Base-by-base conservation (phyloP, 2,797 vertebrate species). In the Danionella dracula region DNA sequence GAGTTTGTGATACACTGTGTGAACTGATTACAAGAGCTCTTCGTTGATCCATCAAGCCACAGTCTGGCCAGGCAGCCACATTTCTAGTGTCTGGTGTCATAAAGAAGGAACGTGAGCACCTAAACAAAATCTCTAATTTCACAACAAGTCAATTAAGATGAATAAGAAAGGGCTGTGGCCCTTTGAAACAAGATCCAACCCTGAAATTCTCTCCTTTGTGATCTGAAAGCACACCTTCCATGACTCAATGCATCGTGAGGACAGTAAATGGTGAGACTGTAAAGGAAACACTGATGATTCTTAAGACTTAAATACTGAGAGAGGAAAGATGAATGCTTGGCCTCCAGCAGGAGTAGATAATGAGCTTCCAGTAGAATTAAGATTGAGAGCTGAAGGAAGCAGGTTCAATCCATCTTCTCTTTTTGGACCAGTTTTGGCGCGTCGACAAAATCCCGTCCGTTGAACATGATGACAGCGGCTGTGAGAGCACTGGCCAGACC, bases 341-440 rank as follows among this genome's bases (percentile, higher is more conserved):
- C 56, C 42, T 54, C 40, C 41, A 51, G 70, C 59, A 74, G 66
- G 46, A 72, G 71, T 70, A 70, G 49, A 58, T 17, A 42, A 40
- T 73, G 89, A 88, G 88, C 86, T 92, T 37, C 44, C 45, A 68
- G 21, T 68, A 69, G 48, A 50, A 60, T 20, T 46, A 67, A 48
- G 15, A 58, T 42, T 8, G 15, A 50, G 21, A 27, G 9, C 8
- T 45, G 19, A 29, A 44, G 42, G 20, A 27, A 66, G 32, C 37
- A 72, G 5, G 78, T 87, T 96, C 91, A 99, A 90, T 99, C 96
- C 91, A 96, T 92, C 90, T 99, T 98, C 84, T 98, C 95, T 70
- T 99, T 99, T 85, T 98, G 96, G 73, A 98, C 96, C 76, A 99
- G 84, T 80, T 92, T 96, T 48, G 96, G 96, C 2, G 93, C 88